Percentiles rank a stretch among this genome's conserved stretches.
phyloP scores from a whole-genome alignment of 2,797 vertebrate genomes.

The Esox lucius region DNA sequence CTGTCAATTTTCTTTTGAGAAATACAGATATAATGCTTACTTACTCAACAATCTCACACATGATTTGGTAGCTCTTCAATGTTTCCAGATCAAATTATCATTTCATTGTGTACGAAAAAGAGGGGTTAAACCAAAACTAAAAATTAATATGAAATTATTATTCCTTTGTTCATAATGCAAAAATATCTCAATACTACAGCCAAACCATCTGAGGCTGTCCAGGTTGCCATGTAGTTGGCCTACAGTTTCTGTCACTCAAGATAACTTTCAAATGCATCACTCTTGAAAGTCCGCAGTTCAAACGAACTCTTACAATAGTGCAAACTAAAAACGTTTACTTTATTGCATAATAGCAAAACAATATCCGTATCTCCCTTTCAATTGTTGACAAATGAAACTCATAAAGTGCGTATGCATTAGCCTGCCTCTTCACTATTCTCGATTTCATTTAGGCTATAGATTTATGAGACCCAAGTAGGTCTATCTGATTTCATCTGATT shows the following conservation, averaged over 20 bases:
- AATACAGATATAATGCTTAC: constrained; percentile 4
- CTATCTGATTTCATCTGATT: constrained; percentile 25
- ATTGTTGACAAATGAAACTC: constrained; percentile 73
- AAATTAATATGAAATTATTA: constrained; percentile 28
- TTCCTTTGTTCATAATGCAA: constrained; percentile 30
- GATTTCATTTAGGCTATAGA: constrained; percentile 26
- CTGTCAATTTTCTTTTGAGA: not conserved
- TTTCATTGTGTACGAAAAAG: not conserved
- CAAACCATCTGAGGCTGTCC: constrained; percentile 51
- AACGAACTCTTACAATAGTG: constrained; percentile 72
- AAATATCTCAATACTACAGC: constrained; percentile 41
- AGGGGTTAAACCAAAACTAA: not conserved
- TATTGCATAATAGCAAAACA: constrained; percentile 81
- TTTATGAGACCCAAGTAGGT: constrained; percentile 52
- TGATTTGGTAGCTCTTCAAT: not conserved
- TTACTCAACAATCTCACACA: not conserved
- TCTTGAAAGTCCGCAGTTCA: constrained; percentile 37
- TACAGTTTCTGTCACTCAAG: constrained; percentile 65
- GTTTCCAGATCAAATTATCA: not conserved
- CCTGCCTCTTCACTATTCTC: constrained; percentile 54
- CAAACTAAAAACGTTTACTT: constrained; percentile 72
- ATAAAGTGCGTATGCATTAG: constrained; percentile 83
- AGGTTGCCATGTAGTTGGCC: constrained; percentile 55
- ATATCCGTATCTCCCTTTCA: constrained; percentile 50
- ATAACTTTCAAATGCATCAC: constrained; percentile 39